Evolutionary conservation across 2,888 invertebrate species (phyloP).

Genomic region (Himalopsyche kuldschensis): DNA sequence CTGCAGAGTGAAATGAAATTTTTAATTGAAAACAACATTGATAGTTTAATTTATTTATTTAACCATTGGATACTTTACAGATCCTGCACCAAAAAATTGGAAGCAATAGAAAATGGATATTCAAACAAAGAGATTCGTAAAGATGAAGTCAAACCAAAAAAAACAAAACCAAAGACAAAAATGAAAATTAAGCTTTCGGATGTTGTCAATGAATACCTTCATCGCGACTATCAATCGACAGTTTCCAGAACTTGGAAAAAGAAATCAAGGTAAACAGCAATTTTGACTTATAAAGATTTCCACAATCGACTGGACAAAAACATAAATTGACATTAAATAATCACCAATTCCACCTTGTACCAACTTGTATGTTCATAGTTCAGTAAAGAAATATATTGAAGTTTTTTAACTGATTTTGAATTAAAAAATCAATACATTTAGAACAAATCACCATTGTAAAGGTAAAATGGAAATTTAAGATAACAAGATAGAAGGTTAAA

Average conservation of each 20-base stretch:
- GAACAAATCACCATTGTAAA: too few species aligned
- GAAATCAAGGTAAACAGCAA: conserved; percentile 52
- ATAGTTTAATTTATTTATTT: neutral
- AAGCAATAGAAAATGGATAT: conserved; percentile 49
- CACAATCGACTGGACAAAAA: too few species aligned
- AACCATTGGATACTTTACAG: conserved; percentile 46
- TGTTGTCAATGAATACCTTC: conserved; percentile 49
- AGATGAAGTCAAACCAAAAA: conserved; percentile 56
- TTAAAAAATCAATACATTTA: too few species aligned
- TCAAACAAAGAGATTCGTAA: conserved; percentile 47
- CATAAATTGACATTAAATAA: too few species aligned
- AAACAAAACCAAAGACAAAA: conserved; percentile 52
- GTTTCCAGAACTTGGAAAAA: conserved; percentile 53
- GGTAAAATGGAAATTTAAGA: too few species aligned
- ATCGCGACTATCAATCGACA: conserved; percentile 47
- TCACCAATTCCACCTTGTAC: too few species aligned
- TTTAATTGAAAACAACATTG: neutral
- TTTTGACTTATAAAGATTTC: neutral
- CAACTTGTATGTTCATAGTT: too few species aligned
- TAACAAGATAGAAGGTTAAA: too few species aligned
- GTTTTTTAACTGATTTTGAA: too few species aligned
- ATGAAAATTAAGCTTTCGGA: conserved; percentile 54
- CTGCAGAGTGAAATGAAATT: too few species aligned
- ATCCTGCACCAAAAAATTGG: conserved; percentile 68
- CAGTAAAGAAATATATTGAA: too few species aligned